Evolutionary conservation across 2,113 vertebrate species (phyloP).

Genomic region (Indicator indicator): DNA sequence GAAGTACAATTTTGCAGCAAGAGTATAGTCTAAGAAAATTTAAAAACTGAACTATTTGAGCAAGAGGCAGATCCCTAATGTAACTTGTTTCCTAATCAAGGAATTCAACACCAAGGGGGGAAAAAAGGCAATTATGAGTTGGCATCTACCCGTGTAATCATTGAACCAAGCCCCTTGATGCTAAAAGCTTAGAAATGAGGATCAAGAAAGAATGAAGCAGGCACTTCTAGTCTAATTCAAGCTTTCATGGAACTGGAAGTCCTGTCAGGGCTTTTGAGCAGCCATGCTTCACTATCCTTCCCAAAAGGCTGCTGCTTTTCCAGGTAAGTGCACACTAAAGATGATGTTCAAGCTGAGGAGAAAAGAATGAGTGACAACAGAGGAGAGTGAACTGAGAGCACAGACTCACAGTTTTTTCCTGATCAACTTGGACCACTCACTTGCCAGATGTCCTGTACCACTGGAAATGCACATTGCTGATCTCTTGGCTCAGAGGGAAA

Average conservation of each 20-base stretch:
- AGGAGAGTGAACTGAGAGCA: background rate
- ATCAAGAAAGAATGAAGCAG: background rate
- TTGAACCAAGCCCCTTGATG: background rate
- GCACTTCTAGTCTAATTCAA: background rate
- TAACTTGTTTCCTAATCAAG: background rate
- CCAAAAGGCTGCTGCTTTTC: background rate
- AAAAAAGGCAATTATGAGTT: background rate
- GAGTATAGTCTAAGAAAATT: background rate
- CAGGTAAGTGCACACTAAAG: background rate
- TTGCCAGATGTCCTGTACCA: background rate
- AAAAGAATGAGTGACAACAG: background rate
- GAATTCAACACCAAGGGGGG: background rate
- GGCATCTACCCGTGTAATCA: background rate
- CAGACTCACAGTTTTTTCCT: background rate
- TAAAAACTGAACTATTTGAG: background rate
- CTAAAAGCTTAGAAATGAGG: background rate
- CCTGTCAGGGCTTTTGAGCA: background rate
- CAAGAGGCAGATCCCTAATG: background rate
- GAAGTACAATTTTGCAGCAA: background rate
- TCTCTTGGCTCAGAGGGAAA: background rate
- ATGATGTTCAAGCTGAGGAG: background rate
- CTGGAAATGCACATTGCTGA: background rate
- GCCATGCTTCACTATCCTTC: background rate
- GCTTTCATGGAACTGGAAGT: background rate
- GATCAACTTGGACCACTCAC: fast-evolving